phyloP scores from a whole-genome alignment of 2,113 vertebrate genomes.

The Penelope pileata region DNA sequence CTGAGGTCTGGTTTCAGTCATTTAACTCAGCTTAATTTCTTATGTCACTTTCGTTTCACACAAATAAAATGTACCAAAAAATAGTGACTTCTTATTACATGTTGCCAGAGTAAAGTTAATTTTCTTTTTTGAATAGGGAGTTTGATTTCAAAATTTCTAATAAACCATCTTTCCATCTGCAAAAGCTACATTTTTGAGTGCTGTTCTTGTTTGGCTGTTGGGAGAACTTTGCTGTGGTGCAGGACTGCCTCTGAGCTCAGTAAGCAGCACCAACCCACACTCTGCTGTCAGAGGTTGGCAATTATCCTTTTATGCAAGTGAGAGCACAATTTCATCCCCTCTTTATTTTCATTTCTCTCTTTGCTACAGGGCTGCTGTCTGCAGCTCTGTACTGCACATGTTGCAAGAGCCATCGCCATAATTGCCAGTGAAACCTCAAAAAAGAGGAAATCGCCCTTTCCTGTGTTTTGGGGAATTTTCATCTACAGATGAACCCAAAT shows the following conservation, averaged over 20 bases:
- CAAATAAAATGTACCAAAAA: neutral
- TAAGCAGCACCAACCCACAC: neutral
- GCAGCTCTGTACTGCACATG: neutral
- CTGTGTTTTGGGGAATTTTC: neutral
- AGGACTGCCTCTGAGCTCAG: neutral
- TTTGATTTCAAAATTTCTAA: neutral
- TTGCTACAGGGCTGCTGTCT: neutral
- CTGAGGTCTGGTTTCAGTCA: neutral
- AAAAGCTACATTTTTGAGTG: neutral
- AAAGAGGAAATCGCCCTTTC: neutral
- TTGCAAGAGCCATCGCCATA: neutral
- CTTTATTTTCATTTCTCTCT: neutral
- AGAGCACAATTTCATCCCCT: neutral
- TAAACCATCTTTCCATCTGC: neutral
- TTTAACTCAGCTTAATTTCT: neutral
- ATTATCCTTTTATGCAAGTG: neutral
- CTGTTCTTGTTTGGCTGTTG: neutral
- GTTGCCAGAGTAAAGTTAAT: neutral
- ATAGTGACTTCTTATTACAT: neutral
- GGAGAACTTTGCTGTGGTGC: neutral
- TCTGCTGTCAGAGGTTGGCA: neutral
- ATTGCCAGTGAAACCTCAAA: neutral
- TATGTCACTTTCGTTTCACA: neutral
- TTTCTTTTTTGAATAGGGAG: neutral
- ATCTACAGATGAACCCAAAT: neutral